phyloP scores from a whole-genome alignment of 2,797 vertebrate species.

The Macrochelys suwanniensis region DNA sequence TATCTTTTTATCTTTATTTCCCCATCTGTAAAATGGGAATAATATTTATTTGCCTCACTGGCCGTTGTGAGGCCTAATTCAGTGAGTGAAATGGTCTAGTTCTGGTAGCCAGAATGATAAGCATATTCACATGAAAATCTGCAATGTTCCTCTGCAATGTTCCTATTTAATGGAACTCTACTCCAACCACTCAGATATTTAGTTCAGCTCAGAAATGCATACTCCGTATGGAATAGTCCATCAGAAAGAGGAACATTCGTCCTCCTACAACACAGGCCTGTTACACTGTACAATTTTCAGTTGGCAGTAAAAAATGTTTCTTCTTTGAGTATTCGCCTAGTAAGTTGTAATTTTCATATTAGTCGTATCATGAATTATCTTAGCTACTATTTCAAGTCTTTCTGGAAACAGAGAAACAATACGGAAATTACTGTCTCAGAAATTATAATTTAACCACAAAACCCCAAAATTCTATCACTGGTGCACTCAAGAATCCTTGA shows the following conservation, averaged over 20 bases:
- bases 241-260: neutral
- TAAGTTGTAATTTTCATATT: neutral
- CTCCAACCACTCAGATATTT: neutral
- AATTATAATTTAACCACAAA: neutral
- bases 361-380: neutral
- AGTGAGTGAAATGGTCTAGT: neutral
- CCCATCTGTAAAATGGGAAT: neutral
- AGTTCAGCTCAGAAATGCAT: neutral
- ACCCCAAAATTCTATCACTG: neutral
- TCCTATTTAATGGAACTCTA: neutral
- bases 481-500: neutral
- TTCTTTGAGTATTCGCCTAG: neutral
- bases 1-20: neutral
- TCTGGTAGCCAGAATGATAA: neutral
- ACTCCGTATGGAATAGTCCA: fast-evolving
- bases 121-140: neutral
- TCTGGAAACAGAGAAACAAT: neutral
- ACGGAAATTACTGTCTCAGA: neutral
- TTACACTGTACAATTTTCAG: neutral
- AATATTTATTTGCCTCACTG: neutral
- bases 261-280: fast-evolving
- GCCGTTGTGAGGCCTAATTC: neutral
- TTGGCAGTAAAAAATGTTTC: neutral
- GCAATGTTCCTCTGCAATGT: neutral
- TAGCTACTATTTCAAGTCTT: neutral